phyloP scores from a whole-genome alignment of 2,797 vertebrate genomes.

The Cryptoblepharus egeriae region DNA sequence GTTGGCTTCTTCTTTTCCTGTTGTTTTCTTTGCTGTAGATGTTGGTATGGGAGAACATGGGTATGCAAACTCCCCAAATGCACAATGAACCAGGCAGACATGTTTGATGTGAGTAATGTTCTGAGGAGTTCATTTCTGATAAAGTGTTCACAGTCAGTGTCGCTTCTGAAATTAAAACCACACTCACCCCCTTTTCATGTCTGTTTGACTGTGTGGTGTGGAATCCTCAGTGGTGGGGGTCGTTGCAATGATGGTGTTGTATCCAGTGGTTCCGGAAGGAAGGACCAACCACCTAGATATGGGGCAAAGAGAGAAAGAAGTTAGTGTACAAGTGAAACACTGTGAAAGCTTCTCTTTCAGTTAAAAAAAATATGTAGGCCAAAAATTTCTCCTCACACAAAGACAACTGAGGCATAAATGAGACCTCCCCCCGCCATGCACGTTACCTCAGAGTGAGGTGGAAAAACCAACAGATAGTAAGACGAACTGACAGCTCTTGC shows the following conservation, averaged over 20 bases:
- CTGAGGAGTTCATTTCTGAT: not conserved
- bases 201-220: not conserved
- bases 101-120: not conserved
- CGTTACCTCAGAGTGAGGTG: conserved; percentile 43
- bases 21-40: conserved; percentile 12
- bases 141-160: not conserved
- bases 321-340: too few relatives aligned
- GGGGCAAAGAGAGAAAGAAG: not conserved
- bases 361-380: not conserved
- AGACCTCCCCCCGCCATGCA: conserved; percentile 15
- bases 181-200: not conserved
- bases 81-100: not conserved
- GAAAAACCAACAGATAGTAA: conserved; percentile 61
- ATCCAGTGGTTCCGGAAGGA: not conserved
- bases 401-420: conserved; percentile 23
- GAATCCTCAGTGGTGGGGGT: too few relatives aligned
- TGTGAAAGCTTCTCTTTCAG: not conserved
- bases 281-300: not conserved
- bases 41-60: too few relatives aligned
- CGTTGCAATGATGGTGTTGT: not conserved
- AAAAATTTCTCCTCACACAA: not conserved
- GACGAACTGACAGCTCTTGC: conserved; percentile 61
- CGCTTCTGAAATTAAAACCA: not conserved
- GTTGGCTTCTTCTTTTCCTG: conserved; percentile 31
- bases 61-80: not conserved